Conservation (phyloP, 64 coral and sea anemone species). For the Orbicella faveolata region DNA sequence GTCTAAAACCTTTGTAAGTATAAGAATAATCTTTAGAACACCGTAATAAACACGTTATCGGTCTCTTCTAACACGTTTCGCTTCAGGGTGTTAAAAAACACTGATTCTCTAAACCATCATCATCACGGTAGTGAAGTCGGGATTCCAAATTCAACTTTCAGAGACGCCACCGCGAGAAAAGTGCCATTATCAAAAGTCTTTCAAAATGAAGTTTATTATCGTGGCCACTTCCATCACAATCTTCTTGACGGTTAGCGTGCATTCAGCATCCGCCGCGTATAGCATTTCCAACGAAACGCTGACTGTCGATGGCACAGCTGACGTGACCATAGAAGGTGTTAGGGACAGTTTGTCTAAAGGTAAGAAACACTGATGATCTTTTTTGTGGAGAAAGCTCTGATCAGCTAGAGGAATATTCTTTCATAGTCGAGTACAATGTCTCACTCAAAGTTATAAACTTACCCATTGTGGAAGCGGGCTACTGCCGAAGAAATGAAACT, state of each 20-base stretch:
- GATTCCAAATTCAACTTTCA: background rate
- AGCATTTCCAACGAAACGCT: background rate
- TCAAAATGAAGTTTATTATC: background rate
- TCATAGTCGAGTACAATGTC: too few relatives aligned
- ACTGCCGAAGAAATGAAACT: too few relatives aligned
- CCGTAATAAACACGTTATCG: background rate
- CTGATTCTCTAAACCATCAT: background rate
- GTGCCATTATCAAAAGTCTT: background rate
- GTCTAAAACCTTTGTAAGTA: background rate
- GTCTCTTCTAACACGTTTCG: background rate
- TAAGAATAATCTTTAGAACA: background rate
- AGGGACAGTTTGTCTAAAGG: background rate
- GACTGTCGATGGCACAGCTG: background rate
- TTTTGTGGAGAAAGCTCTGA: background rate
- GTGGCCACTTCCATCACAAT: too few relatives aligned
- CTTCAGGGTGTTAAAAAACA: background rate
- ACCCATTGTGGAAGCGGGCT: too few relatives aligned
- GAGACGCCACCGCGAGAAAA: background rate
- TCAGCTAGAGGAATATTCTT: too few relatives aligned
- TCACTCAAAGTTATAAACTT: too few relatives aligned
- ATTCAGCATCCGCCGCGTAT: background rate
- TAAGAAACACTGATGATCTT: too few relatives aligned
- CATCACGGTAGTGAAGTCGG: background rate
- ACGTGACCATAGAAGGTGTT: too few relatives aligned
- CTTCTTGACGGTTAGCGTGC: too few relatives aligned